These are phyloP conservation scores for Pyrocephalus nanus DNA, from an alignment of 2,797 vertebrate species.

Conservation along the genomic window DNA sequence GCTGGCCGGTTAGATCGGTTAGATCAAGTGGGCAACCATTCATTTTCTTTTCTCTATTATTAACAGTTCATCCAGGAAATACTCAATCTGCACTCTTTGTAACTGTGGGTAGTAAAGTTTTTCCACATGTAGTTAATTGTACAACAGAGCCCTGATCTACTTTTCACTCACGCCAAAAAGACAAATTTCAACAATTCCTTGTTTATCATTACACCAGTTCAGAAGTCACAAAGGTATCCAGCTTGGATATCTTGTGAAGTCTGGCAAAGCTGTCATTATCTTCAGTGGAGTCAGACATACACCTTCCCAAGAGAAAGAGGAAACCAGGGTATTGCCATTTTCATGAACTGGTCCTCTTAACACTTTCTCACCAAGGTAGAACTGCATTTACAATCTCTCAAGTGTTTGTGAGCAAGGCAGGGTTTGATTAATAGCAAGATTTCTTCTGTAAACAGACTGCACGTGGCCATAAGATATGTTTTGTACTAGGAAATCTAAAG, in stretches of 20 bases:
- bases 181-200: neutral
- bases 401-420: neutral
- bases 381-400: neutral
- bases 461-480: neutral
- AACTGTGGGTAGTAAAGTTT: neutral
- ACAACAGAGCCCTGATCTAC: neutral
- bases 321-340: neutral
- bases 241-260: neutral
- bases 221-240: neutral
- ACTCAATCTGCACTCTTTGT: neutral
- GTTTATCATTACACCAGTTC: neutral
- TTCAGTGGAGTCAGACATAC: neutral
- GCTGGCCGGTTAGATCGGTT: neutral
- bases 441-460: neutral
- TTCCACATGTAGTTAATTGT: neutral
- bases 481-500: neutral
- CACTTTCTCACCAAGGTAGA: neutral
- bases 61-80: neutral
- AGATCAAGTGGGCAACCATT: neutral
- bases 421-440: neutral
- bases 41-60: neutral
- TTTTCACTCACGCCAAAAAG: neutral
- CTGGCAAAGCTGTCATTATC: neutral
- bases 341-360: neutral
- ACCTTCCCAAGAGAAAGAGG: neutral